Conservation (phyloP, 2,888 invertebrate species). For the Tetragonisca angustula region DNA sequence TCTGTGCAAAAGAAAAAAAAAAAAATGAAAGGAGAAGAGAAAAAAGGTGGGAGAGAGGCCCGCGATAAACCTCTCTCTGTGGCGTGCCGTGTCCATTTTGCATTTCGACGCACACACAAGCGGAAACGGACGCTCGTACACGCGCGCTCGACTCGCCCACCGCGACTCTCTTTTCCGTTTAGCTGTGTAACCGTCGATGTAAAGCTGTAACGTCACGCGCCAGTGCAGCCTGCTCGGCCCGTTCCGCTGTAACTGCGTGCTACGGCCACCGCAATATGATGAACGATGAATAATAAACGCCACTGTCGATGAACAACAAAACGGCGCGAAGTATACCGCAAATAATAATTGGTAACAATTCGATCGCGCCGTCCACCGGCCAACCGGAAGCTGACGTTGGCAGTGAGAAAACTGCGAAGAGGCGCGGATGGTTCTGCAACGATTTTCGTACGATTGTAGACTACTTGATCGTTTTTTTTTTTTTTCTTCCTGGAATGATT, state of each 20-base stretch:
- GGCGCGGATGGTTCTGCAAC: neutral
- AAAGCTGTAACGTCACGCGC: conserved; percentile 65
- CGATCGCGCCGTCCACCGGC: conserved; percentile 33
- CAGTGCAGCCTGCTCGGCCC: conserved; percentile 44
- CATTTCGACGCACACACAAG: conserved; percentile 62
- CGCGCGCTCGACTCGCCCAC: conserved; percentile 9
- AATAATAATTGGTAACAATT: conserved; percentile 77
- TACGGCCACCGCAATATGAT: conserved; percentile 72
- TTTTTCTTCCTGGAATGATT: neutral
- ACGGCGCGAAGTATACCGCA: conserved; percentile 75
- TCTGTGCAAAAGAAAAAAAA: conserved; percentile 5
- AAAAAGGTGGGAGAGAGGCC: conserved; percentile 53
- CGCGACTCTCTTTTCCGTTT: conserved; percentile 48
- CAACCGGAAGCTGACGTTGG: conserved; percentile 14
- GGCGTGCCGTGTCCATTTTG: conserved; percentile 68
- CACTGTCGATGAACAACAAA: conserved; percentile 77
- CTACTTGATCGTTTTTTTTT: neutral
- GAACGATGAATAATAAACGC: conserved; percentile 81
- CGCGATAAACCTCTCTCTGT: conserved; percentile 65
- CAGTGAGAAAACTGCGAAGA: neutral
- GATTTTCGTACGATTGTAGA: neutral
- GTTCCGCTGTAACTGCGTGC: conserved; percentile 64
- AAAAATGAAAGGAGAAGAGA: conserved; percentile 10
- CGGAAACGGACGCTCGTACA: conserved; percentile 49
- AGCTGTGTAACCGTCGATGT: conserved; percentile 61